These are phyloP conservation scores for Zaprionus ornatus DNA, from an alignment of 1,140 invertebrate species.

Conservation along the genomic window DNA sequence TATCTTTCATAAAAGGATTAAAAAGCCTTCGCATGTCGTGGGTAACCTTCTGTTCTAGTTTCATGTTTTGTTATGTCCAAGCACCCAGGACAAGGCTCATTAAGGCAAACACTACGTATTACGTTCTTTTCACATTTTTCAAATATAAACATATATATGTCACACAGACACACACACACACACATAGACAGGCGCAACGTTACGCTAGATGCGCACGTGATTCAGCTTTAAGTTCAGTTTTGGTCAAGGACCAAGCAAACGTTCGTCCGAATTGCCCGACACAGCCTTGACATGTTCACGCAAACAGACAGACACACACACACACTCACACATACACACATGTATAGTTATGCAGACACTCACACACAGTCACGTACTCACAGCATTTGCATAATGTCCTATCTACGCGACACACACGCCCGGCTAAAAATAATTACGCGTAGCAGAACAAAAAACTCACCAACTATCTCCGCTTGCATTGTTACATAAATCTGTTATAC, in stretches of 20 bases:
- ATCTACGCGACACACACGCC: conserved; percentile 15
- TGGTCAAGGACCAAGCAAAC: conserved; percentile 61
- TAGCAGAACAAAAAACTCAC: conserved; percentile 13
- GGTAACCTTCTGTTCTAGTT: not conserved
- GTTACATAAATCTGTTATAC: conserved; percentile 13
- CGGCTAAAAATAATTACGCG: conserved; percentile 66
- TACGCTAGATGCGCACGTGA: conserved; percentile 41
- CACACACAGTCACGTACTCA: not conserved
- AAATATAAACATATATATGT: conserved; percentile 23
- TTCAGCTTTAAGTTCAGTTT: conserved; percentile 47
- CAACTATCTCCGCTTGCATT: conserved; percentile 12
- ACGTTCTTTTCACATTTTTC: conserved; percentile 36
- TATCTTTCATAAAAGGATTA: too few species aligned
- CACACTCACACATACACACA: conserved; percentile 12
- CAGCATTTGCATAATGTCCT: not conserved
- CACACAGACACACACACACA: conserved; percentile 3
- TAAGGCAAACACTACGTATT: conserved; percentile 54
- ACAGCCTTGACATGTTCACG: conserved; percentile 59
- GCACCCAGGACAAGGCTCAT: conserved; percentile 53
- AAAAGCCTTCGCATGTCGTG: not conserved
- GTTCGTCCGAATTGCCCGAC: conserved; percentile 37
- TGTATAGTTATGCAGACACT: not conserved
- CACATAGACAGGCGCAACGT: not conserved
- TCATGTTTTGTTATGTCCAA: conserved; percentile 22
- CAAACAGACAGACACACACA: conserved; percentile 1